Base-by-base conservation (phyloP, 2,797 vertebrate genomes). In the Philypnodon macrostomus region DNA sequence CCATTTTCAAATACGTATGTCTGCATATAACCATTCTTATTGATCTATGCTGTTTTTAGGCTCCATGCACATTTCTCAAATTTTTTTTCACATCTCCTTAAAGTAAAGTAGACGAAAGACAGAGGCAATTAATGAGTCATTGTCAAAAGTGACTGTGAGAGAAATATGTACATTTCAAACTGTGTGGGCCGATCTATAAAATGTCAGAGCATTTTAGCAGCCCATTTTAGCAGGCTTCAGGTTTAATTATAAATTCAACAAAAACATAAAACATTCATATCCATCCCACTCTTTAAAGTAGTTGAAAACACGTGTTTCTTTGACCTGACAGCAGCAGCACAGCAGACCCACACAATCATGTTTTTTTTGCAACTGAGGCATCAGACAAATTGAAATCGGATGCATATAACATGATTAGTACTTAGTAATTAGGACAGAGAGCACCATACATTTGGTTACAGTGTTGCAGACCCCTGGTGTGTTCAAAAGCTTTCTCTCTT, bases 91-190 rank as follows among this genome's bases (percentile, higher is more conserved):
- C 26, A 8, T 4, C 26, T 58, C 48, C 70, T 58, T 65, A 49
- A 75, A 66, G 47, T 72, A 9, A 72, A 63, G 46, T 41, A 47
- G 41, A 54, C 55, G 30, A 51, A 53, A 52, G 53, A 17, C 29
- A 23, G 30, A 53, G 31, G 66, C 70, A 66, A 63, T 73, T 67
- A 73, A 57, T 63, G 62, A 72, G 31, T 67, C 58, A 57, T n/a
- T 72, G 63, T 53, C 47, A 66, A 46, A 56, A 67, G 27, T 47
- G 53, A 26, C 55, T 67, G 36, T 63, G 52, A 67, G 36, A 39
- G 51, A 58, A 59, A 40, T 53, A 55, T 58, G 51, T 60, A 47
- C 32, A 19, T 72, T 42, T 70, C 46, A 44, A 66, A 51, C 47
- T 10, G 53, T 52, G 69, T 61, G 58, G 38, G 75, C 64, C 47